Conservation (phyloP, 1,140 invertebrate genomes). For the Tyrophagus putrescentiae region DNA sequence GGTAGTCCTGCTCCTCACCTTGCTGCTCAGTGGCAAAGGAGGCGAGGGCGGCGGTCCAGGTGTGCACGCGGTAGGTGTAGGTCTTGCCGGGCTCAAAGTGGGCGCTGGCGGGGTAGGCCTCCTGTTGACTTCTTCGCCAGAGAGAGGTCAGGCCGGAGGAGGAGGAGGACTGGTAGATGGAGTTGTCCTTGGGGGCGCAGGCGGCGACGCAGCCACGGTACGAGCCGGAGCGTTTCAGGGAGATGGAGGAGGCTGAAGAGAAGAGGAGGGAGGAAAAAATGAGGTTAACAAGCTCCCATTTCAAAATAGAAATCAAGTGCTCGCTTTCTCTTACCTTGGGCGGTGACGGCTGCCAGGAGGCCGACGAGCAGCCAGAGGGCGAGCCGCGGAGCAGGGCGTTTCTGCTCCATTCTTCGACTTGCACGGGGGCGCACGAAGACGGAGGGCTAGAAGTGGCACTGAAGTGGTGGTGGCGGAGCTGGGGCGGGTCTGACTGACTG, state of each 20-base stretch:
- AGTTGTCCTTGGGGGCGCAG: conserved; percentile 1
- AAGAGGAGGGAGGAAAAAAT: too few relatives aligned
- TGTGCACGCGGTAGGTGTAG: background rate
- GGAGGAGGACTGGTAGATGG: background rate
- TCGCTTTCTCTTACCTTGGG: too few relatives aligned
- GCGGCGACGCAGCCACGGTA: background rate
- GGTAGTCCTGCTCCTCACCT: too few relatives aligned
- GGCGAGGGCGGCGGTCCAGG: background rate
- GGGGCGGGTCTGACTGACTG: background rate
- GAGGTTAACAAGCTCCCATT: too few relatives aligned
- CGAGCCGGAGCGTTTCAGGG: background rate
- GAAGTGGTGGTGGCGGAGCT: too few relatives aligned
- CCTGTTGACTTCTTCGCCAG: background rate
- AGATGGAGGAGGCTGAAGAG: background rate
- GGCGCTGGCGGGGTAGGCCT: background rate
- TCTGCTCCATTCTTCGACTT: background rate
- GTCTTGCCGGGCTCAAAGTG: background rate
- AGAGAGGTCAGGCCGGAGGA: background rate
- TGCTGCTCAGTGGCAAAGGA: background rate
- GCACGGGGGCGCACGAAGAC: background rate
- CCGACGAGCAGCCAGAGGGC: background rate
- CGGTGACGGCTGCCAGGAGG: background rate
- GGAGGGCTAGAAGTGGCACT: too few relatives aligned
- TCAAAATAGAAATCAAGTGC: too few relatives aligned
- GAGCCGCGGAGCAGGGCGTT: background rate